These are phyloP conservation scores for Tapirus terrestris DNA, from an alignment of 2,113 vertebrate species.

Conservation along the genomic window DNA sequence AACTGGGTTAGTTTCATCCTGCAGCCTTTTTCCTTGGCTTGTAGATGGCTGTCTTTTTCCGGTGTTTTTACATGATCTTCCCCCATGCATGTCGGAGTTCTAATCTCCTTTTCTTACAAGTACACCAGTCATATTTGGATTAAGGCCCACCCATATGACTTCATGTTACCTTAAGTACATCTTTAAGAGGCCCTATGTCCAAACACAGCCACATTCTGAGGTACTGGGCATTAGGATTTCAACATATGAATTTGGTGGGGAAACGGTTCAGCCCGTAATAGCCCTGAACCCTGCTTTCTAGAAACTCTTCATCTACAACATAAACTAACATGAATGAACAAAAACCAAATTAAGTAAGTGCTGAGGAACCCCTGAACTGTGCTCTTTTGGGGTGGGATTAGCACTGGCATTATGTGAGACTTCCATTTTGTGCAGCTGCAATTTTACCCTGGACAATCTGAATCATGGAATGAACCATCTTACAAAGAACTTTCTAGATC, in stretches of 20 bases:
- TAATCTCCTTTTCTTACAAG: neutral
- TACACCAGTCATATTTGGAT: neutral
- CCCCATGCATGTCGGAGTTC: neutral
- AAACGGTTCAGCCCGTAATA: neutral
- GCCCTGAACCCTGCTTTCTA: neutral
- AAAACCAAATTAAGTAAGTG: neutral
- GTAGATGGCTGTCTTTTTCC: neutral
- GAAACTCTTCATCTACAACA: slow-evolving; percentile 8
- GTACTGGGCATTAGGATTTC: neutral
- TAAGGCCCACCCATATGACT: neutral
- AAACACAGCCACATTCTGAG: neutral
- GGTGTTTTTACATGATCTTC: neutral
- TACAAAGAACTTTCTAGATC: neutral
- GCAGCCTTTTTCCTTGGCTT: neutral
- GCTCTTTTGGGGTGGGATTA: neutral
- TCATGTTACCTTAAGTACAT: neutral
- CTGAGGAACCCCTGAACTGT: neutral
- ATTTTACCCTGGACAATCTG: neutral
- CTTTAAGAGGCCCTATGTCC: neutral
- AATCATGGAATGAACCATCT: neutral
- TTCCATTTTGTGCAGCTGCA: neutral
- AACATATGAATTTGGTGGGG: neutral
- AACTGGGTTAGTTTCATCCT: neutral
- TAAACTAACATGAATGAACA: neutral
- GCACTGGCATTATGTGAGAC: neutral